These are phyloP conservation scores for Sciaenops ocellatus DNA, from an alignment of 2,797 vertebrate species.

Conservation along the genomic window DNA sequence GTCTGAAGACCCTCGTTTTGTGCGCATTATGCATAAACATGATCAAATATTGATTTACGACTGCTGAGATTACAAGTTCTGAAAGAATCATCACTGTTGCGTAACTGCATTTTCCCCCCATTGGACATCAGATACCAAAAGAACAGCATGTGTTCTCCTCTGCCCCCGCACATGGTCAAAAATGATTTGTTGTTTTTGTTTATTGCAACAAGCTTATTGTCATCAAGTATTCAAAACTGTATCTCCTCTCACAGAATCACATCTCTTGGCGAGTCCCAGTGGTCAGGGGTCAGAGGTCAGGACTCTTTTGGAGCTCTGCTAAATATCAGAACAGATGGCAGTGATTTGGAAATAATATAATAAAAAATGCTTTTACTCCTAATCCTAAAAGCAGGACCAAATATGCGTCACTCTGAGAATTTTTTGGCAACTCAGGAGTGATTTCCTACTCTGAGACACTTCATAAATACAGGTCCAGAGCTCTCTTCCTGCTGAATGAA, in stretches of 20 bases:
- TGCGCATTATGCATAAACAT: not conserved
- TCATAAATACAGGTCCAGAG: not conserved
- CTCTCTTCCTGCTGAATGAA: not conserved
- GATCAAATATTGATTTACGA: not conserved
- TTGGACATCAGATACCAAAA: not conserved
- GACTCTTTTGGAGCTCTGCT: not conserved
- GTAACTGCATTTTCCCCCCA: not conserved
- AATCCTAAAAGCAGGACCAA: not conserved
- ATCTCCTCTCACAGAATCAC: not conserved
- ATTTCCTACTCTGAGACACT: not conserved
- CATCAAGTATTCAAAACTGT: not conserved
- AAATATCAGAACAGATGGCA: not conserved
- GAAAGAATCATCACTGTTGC: no score
- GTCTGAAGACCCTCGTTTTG: not conserved
- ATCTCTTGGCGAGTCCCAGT: not conserved
- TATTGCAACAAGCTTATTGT: not conserved
- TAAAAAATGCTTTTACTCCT: no score
- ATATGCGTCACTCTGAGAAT: not conserved
- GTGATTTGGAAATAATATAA: no score
- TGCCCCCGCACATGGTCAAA: not conserved
- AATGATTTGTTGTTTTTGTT: not conserved
- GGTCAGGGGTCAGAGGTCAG: not conserved
- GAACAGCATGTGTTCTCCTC: not conserved
- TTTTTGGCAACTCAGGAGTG: not conserved
- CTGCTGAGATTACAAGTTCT: not conserved